Percentiles rank a stretch among this genome's conserved stretches.
Evolutionary conservation across 2,888 invertebrate genomes (phyloP).

Genomic region (Nematopogon swammerdamellus): DNA sequence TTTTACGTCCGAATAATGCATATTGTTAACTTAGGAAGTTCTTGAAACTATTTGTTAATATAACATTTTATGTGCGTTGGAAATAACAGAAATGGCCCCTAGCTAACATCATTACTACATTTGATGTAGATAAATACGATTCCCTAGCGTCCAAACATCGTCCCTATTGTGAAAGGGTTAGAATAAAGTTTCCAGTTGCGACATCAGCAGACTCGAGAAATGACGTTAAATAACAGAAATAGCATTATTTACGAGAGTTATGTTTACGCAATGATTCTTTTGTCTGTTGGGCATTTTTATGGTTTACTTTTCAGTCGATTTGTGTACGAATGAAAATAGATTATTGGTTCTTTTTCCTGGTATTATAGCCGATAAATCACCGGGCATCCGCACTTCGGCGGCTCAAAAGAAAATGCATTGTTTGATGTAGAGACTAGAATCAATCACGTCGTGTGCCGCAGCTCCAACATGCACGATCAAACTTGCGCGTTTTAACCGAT

Average conservation of each 20-base stretch:
- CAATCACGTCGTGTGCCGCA: too few species aligned
- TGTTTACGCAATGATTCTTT: slow-evolving; percentile 56
- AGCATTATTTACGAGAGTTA: slow-evolving; percentile 49
- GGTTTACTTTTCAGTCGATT: slow-evolving; percentile 55
- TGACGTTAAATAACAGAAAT: slow-evolving; percentile 54
- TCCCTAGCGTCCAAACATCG: not conserved
- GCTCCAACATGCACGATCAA: too few species aligned
- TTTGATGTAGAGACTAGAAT: not conserved
- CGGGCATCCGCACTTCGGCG: slow-evolving; percentile 31
- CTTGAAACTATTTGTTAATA: too few species aligned
- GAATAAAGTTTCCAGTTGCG: not conserved
- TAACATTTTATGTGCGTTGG: too few species aligned
- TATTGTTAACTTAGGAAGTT: too few species aligned
- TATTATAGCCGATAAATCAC: slow-evolving; percentile 53
- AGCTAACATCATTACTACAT: too few species aligned
- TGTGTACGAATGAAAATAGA: slow-evolving; percentile 55
- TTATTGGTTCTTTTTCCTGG: slow-evolving; percentile 54
- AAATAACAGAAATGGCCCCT: too few species aligned
- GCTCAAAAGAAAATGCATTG: not conserved
- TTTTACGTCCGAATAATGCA: too few species aligned
- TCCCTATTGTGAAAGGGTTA: not conserved
- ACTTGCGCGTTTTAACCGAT: too few species aligned
- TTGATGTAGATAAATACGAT: not conserved
- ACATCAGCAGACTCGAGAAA: slow-evolving; percentile 10
- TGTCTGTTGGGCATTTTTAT: slow-evolving; percentile 48